A percentile compares a stretch with the other conserved stretches of the same genome.
Evolutionary conservation across 2,797 vertebrate species (phyloP).

Genomic region (Coregonus ussuriensis): DNA sequence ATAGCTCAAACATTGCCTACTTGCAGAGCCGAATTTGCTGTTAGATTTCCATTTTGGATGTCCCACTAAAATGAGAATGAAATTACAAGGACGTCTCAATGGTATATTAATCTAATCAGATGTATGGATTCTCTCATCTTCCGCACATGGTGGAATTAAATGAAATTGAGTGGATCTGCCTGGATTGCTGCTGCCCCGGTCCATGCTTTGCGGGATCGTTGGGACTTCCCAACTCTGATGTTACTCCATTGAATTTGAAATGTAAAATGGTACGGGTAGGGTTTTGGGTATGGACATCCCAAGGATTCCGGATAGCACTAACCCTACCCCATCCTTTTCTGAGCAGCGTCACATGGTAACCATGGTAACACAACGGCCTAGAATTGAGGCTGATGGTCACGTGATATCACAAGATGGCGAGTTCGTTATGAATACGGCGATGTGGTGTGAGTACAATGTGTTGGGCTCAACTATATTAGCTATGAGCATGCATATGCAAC

Average conservation of each 20-base stretch:
- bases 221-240: too few species aligned
- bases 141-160: not conserved
- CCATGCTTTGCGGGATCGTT: too few species aligned
- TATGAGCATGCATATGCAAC: not conserved
- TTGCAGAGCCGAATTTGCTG: not conserved
- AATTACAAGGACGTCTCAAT: not conserved
- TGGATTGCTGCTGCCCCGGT: too few species aligned
- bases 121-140: not conserved
- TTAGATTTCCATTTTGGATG: not conserved
- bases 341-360: not conserved
- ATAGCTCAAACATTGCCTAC: not conserved
- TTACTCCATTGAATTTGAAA: too few species aligned
- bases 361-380: not conserved
- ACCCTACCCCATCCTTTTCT: not conserved
- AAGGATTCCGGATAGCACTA: too few species aligned
- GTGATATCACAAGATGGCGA: conserved; percentile 12
- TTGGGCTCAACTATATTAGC: not conserved
- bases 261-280: too few species aligned
- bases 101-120: not conserved
- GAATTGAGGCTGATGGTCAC: not conserved
- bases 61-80: not conserved
- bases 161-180: not conserved
- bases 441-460: not conserved
- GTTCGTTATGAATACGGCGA: not conserved
- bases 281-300: too few species aligned